Evolutionary conservation across 2,113 vertebrate genomes (phyloP), one percentile per base, ranked within the genome.

Genomic region (Brevimyrus niger): DNA sequence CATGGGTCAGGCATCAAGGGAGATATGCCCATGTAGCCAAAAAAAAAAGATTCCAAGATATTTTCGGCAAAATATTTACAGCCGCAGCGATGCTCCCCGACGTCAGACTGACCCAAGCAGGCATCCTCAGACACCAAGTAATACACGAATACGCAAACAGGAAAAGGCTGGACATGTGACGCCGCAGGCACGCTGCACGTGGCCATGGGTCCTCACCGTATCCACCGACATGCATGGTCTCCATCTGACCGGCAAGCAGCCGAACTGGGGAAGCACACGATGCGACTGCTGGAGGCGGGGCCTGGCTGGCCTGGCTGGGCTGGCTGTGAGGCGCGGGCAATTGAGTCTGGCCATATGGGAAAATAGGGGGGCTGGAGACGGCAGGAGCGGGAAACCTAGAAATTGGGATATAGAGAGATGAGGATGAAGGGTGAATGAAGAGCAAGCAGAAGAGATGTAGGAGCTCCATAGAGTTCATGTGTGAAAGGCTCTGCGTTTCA

Each of bases 201-300:
- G 84, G 50, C 42, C 19, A 27, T 58, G 61, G 87, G 86, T 89
- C 83, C 88, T 92, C 96, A 99, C 98, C 97, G 86, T 97, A 97
- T 93, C 91, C 96, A 86, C 96, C 95, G 89, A 99, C 91, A 53
- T 97, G 97, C 97, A 99, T 96, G 85, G 94, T 95, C 92, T 87
- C 92, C 92, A 99, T 96, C 92, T 98, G 97, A 93, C 94, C 95
- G 61, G 95, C 94, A 90, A 99, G 92, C 8, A 97, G 97, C 89
- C 95, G 92, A n/a, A 96, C 2, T 84, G 96, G 90, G 51, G 96
- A 94, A 1, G 95, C 89, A 3, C 94, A 92, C 50, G 48, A 15
- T 86, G 84, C 0, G 10, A 11, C 47, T 13, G 96, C 2, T 84
- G 96, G 90, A 38, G 95, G 94, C 1, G 94, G 89, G 5, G 94